A percentile compares a stretch with the other conserved stretches of the same genome.
Evolutionary conservation across 2,888 invertebrate genomes (phyloP).

Genomic region (Drosophila multiciliata): DNA sequence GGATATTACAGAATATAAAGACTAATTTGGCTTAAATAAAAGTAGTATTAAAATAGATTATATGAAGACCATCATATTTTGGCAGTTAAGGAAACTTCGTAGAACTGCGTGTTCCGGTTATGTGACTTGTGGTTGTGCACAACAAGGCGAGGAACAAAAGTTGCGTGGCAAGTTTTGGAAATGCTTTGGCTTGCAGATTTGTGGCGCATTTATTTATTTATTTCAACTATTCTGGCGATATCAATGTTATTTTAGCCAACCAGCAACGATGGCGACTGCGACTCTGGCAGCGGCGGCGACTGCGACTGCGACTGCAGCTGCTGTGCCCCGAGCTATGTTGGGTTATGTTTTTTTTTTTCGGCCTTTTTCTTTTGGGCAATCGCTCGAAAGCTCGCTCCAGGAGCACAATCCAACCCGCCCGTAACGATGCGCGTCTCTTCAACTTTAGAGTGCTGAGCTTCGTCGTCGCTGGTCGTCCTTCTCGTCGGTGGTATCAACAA

Average conservation of each 20-base stretch:
- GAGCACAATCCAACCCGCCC: constrained; percentile 33
- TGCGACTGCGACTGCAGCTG: constrained; percentile 14
- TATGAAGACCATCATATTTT: background rate
- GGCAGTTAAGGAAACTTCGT: background rate
- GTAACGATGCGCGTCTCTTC: constrained; percentile 35
- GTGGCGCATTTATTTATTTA: constrained; percentile 62
- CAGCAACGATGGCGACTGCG: constrained; percentile 4
- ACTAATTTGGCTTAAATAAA: background rate
- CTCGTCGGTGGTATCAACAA: constrained; percentile 69
- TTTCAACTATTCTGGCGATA: constrained; percentile 57
- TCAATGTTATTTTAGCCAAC: constrained; percentile 51
- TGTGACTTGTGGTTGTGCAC: constrained; percentile 2
- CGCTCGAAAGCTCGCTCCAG: constrained; percentile 54
- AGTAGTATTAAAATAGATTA: background rate
- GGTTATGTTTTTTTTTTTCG: constrained; percentile 9
- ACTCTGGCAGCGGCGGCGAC: constrained; percentile 6
- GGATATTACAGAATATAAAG: background rate
- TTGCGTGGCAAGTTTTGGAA: constrained; percentile 20
- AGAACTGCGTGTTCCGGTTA: background rate
- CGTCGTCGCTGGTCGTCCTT: constrained; percentile 41
- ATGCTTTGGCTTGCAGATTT: constrained; percentile 8
- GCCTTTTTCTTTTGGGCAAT: constrained; percentile 21
- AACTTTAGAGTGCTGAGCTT: constrained; percentile 53
- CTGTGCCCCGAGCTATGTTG: constrained; percentile 41
- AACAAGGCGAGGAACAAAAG: constrained; percentile 5